Evolutionary conservation across 1,140 invertebrate genomes (phyloP), one percentile per base, ranked within the genome.

Genomic region (Drosophila trapezifrons): DNA sequence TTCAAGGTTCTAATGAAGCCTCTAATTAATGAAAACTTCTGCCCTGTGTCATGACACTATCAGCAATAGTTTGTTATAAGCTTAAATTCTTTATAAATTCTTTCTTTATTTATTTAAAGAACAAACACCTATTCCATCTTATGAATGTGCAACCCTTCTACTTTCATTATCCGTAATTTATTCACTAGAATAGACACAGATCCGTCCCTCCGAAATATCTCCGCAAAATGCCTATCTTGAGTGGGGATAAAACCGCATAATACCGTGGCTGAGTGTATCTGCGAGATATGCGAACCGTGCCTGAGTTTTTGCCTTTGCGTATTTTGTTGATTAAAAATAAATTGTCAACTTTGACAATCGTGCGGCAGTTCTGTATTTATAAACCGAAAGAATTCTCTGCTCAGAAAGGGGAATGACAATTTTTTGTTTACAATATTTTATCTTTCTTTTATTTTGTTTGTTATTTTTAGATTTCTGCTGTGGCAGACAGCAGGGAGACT

Each of bases 341-440:
- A 86, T 87, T 86, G 83, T 86, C 83, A 86, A 70, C 76, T 86
- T 86, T 87, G 83, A 86, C 84, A 87, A 86, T 76, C 57, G 66
- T 65, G 64, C 70, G 60, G 71, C 76, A 76, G 63, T 63, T 54
- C 0, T 79, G 76, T 86, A 86, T 86, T 86, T 86, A 86, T 86
- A 86, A 76, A 87, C 71, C 52, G 7, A 62, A 78, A 63, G 78
- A 76, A 86, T 42, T 67, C 18, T 49, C 27, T 47, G 35, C 49
- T 12, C 20, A 12, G 12, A 40, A 56, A 32, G 72, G 72, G 58
- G 57, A 63, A 38, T 75, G 66, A 58, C 52, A 58, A 71, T 70
- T 71, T 70, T 71, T 71, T 71, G 67, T 71, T 71, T 71, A 71
- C 65, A 40, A 54, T 57, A 70, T 71, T 67, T 45, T 57, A 57